Evolutionary conservation across 2,797 vertebrate species (phyloP).

Genomic region (Gadopsis marmoratus): DNA sequence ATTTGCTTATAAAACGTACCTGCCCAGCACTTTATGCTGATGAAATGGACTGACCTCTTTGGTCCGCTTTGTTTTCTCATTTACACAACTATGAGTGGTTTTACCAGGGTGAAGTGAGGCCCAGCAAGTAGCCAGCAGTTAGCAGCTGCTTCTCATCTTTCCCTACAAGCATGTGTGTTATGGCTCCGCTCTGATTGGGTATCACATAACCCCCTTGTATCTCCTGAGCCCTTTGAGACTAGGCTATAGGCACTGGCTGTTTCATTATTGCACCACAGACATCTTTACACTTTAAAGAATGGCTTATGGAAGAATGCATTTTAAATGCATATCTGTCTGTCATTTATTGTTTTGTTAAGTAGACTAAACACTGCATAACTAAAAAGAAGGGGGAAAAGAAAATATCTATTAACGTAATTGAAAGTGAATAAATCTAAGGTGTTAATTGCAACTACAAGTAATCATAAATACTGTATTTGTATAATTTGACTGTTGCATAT

Average conservation of each 20-base stretch:
- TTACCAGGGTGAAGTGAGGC: conserved; percentile 48
- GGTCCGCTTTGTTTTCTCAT: conserved; percentile 48
- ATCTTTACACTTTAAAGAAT: conserved; percentile 37
- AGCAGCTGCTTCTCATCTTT: conserved; percentile 81
- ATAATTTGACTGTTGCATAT: neutral
- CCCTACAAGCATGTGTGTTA: conserved; percentile 69
- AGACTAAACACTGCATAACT: conserved; percentile 9
- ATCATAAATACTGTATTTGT: conserved; percentile 3
- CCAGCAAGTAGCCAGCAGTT: conserved; percentile 62
- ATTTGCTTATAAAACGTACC: conserved; percentile 20
- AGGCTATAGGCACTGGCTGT: conserved; percentile 34
- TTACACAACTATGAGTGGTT: conserved; percentile 60
- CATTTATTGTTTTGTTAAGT: conserved; percentile 29
- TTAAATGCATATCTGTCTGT: conserved; percentile 12
- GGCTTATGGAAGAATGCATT: conserved; percentile 37
- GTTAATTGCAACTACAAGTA: neutral
- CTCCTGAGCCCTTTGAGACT: conserved; percentile 59
- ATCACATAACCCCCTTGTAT: conserved; percentile 68
- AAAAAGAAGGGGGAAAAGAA: neutral
- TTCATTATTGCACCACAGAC: conserved; percentile 62
- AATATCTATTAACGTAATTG: neutral
- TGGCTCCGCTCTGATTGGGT: conserved; percentile 75
- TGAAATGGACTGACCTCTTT: conserved; percentile 36
- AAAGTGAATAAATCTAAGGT: neutral
- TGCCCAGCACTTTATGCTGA: conserved; percentile 1